Evolutionary conservation across 1,140 invertebrate species (phyloP), one percentile per base, ranked within the genome.

Genomic region (Ceratitis capitata): DNA sequence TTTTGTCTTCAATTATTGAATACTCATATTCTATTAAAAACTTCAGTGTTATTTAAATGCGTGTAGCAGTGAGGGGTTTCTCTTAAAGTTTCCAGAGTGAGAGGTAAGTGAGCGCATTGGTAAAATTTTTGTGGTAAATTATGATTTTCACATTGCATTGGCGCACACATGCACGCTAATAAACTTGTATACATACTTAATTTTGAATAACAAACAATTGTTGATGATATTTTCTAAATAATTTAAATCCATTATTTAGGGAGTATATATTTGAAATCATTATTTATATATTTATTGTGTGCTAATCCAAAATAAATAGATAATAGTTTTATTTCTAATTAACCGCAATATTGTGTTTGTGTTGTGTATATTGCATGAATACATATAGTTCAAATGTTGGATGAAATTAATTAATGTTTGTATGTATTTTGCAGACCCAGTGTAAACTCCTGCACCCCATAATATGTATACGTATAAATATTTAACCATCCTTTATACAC

Each of bases 401-500:
- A 61, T 9, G 42, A 84, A 42, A n/a, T 29, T 84, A 49, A 69
- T 74, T 69, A 69, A 49, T 84, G 42, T 42, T 23, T 58, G 32
- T 58, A 58, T 6, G n/a, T 69, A 64, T 64, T 47, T 84, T 64
- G 39, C 69, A 78, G 69, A 78, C 69, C 69, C 39, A 23, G 32
- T 84, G 35, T 78, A 84, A 84, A 56, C 26, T 83, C 47, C 69
- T 78, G 69, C 69, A 78, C 29, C 47, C 35, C 35, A 84, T 78
- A 19, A 39, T 78, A 78, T 51, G 69, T 78, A 78, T 51, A 83
- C 35, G 58, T 82, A 86, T 82, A 85, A 64, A 82, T 86, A 87
- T 84, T 85, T 85, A 88, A 83, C 53, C 82, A 82, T 85, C 86
- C 86, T 85, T 64, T 82, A 39, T 85, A 82, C 56, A 42, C 69